Evolutionary conservation across 1,140 invertebrate species (phyloP).

Genomic region (Oryctes rhinoceros): DNA sequence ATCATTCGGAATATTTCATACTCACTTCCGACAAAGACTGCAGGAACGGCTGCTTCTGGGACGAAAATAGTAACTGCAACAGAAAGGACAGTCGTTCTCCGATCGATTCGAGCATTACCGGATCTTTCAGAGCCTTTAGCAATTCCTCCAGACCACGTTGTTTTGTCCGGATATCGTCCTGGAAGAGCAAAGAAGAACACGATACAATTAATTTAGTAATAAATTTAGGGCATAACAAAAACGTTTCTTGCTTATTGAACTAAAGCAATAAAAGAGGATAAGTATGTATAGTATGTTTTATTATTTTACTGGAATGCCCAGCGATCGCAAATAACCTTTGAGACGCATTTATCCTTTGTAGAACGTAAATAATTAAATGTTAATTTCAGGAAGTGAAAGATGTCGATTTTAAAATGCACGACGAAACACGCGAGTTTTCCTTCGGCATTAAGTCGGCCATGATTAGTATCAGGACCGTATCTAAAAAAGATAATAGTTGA

Average conservation of each 20-base stretch:
- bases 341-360: background rate
- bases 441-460: background rate
- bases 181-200: background rate
- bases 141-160: constrained; percentile 45
- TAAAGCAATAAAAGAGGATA: too few relatives aligned
- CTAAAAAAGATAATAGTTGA: background rate
- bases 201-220: too few relatives aligned
- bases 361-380: constrained; percentile 5
- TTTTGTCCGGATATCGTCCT: constrained; percentile 46
- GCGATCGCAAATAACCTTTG: background rate
- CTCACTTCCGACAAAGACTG: constrained; percentile 45
- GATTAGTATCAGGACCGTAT: background rate
- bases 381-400: background rate
- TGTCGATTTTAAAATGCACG: background rate
- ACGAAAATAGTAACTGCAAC: constrained; percentile 45
- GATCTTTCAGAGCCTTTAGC: constrained; percentile 39
- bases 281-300: background rate
- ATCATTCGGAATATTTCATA: background rate
- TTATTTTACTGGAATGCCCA: background rate
- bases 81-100: constrained; percentile 45
- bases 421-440: background rate
- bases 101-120: constrained; percentile 43
- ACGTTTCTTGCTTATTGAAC: too few relatives aligned
- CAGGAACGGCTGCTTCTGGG: constrained; percentile 44
- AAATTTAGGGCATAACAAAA: too few relatives aligned